phyloP scores from a whole-genome alignment of 2,113 vertebrate genomes.

The Cynopterus brachyotis region DNA sequence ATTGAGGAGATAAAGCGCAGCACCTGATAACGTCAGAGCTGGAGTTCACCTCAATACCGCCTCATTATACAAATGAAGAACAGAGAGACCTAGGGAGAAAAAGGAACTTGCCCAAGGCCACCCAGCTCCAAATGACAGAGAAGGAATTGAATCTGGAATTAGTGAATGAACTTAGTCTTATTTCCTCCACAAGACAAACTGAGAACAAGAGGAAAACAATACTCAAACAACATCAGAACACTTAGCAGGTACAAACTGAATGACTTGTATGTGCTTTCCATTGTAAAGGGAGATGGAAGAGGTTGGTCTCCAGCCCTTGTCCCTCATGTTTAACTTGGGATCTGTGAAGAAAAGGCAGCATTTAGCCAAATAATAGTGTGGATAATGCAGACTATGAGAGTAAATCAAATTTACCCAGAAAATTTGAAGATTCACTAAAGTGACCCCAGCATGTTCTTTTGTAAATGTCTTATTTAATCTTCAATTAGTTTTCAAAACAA shows the following conservation, averaged over 20 bases:
- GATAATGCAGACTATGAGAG: not conserved
- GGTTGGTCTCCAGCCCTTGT: not conserved
- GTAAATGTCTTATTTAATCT: conserved; percentile 61
- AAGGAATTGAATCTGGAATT: not conserved
- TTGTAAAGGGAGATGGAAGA: not conserved
- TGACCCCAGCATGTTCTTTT: conserved; percentile 45
- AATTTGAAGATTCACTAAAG: not conserved
- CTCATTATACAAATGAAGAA: not conserved
- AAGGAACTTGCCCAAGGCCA: not conserved
- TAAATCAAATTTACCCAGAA: conserved; percentile 29
- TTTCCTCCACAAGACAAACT: not conserved
- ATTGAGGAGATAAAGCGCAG: not conserved
- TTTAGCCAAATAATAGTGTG: not conserved
- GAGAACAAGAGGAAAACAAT: not conserved
- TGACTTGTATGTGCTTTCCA: not conserved
- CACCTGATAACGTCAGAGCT: not conserved
- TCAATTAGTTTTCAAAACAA: conserved; percentile 50
- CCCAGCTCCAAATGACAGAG: not conserved
- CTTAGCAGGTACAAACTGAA: not conserved
- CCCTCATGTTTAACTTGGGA: not conserved
- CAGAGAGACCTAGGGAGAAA: not conserved
- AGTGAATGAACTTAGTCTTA: not conserved
- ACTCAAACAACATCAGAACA: not conserved
- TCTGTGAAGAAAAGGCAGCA: not conserved
- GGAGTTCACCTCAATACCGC: not conserved